phyloP scores from a whole-genome alignment of 2,113 vertebrate species.

The Forbesichthys papilliferus region DNA sequence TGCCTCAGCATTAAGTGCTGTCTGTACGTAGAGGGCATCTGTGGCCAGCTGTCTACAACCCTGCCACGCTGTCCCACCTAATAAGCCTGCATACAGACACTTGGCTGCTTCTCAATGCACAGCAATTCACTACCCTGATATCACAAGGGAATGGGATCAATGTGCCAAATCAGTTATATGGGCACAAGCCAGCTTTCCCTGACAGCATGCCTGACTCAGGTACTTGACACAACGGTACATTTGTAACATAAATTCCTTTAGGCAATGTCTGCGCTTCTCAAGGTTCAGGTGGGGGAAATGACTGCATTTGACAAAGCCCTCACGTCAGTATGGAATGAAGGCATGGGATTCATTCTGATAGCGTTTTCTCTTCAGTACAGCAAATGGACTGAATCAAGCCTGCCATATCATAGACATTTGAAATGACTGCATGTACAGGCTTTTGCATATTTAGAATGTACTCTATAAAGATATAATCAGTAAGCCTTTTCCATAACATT shows the following conservation, averaged over 20 bases:
- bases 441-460: too few species aligned
- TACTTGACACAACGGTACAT: conserved; percentile 27
- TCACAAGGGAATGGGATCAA: conserved; percentile 36
- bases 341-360: conserved; percentile 15
- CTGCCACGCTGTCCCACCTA: conserved; percentile 39
- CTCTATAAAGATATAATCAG: too few species aligned
- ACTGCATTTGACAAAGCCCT: conserved; percentile 20
- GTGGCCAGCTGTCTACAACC: conserved; percentile 54
- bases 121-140: conserved; percentile 50
- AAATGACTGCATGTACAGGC: too few species aligned
- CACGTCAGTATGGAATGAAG: conserved; percentile 16
- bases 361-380: not conserved
- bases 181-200: conserved; percentile 20
- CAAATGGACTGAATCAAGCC: too few species aligned
- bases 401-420: too few species aligned
- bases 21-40: conserved; percentile 50
- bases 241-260: conserved; percentile 44
- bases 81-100: conserved; percentile 42
- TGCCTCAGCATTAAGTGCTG: conserved; percentile 56
- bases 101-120: conserved; percentile 37
- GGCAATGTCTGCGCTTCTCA: conserved; percentile 14
- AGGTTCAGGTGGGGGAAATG: conserved; percentile 20
- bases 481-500: too few species aligned
- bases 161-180: conserved; percentile 42
- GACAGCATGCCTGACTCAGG: conserved; percentile 25